Evolutionary conservation across 2,797 vertebrate genomes (phyloP).

Genomic region (Sebastiscus albofasciatus): DNA sequence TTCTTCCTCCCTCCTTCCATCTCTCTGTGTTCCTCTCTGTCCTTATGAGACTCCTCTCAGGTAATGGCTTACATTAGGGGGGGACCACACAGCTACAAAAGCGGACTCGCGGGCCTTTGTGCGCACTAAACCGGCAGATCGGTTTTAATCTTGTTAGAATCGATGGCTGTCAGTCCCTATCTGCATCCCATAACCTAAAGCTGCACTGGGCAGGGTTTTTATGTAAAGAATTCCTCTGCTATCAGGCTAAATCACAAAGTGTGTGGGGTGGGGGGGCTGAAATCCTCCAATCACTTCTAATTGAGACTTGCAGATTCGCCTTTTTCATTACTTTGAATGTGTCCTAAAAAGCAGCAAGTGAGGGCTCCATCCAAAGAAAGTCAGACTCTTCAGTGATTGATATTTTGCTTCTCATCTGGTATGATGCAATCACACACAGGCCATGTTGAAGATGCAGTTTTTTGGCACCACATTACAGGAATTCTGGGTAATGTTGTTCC

Average conservation of each 20-base stretch:
- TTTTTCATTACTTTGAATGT: not conserved
- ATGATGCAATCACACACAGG: not conserved
- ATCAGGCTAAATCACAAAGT: not conserved
- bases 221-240: slow-evolving; percentile 28
- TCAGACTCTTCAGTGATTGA: not conserved
- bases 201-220: slow-evolving; percentile 12
- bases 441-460: not conserved
- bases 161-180: slow-evolving; percentile 63
- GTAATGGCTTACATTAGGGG: slow-evolving; percentile 66
- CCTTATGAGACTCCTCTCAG: slow-evolving; percentile 65
- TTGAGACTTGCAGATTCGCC: slow-evolving; percentile 4
- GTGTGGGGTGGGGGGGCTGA: not conserved
- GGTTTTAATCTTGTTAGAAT: slow-evolving; percentile 74
- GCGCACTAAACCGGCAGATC: slow-evolving; percentile 42
- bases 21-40: slow-evolving; percentile 45
- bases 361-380: not conserved
- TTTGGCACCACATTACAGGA: not conserved
- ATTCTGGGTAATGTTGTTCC: not conserved
- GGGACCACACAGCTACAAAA: slow-evolving; percentile 69
- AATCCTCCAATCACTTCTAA: slow-evolving; percentile 18
- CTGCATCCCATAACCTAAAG: slow-evolving; percentile 53
- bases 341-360: not conserved
- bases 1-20: slow-evolving; percentile 60
- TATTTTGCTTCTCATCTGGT: not conserved
- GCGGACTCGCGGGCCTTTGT: slow-evolving; percentile 40